These are phyloP conservation scores for Campylomormyrus numenius DNA, from an alignment of 2,113 vertebrate species.

Conservation along the genomic window DNA sequence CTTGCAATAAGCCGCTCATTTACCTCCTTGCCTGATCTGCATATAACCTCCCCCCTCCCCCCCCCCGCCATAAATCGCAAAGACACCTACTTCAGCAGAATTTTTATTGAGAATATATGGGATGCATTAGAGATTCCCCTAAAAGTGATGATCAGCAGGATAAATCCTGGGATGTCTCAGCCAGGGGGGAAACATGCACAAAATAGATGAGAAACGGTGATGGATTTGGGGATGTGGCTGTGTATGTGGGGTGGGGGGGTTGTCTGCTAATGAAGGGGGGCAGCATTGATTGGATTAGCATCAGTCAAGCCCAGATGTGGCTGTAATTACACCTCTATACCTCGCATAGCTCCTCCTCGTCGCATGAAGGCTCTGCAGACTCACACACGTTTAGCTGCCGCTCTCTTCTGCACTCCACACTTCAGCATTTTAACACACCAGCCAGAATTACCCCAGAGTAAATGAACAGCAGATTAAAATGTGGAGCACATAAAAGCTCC, in stretches of 20 bases:
- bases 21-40: conserved; percentile 7
- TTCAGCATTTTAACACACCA: neutral
- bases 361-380: neutral
- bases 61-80: conserved; percentile 32
- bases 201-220: neutral
- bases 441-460: neutral
- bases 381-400: neutral
- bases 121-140: conserved; percentile 41
- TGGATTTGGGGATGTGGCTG: neutral
- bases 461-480: neutral
- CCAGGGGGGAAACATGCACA: neutral
- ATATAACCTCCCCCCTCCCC: conserved; percentile 11
- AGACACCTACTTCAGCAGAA: conserved; percentile 43
- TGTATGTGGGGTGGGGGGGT: neutral
- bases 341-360: neutral
- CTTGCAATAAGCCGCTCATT: neutral
- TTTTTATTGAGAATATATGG: conserved; percentile 24
- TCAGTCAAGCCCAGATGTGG: neutral
- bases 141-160: conserved; percentile 45
- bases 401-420: neutral
- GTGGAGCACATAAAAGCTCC: neutral
- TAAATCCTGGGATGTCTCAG: conserved; percentile 34
- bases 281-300: conserved; percentile 11
- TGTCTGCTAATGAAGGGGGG: conserved; percentile 7
- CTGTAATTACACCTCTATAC: neutral